A percentile compares a stretch with the other conserved stretches of the same genome.
phyloP scores from a whole-genome alignment of 30 jellyfish, hydroid and myxozoan species.

The Turritopsis rubra region DNA sequence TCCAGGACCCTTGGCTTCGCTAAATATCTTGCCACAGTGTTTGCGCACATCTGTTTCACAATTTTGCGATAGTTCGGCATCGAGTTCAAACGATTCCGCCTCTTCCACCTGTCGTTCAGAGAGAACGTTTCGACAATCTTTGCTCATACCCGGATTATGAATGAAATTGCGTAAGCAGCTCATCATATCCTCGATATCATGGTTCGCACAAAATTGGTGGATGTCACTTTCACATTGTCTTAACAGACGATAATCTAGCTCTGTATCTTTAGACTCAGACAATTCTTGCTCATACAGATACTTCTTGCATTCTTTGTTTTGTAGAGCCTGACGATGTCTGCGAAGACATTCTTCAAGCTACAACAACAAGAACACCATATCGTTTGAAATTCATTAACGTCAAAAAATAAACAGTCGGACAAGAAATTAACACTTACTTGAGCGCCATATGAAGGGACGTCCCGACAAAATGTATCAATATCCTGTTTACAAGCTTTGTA shows the following conservation, averaged over 20 bases:
- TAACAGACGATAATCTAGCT: constrained; percentile 66
- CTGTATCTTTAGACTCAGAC: constrained; percentile 55
- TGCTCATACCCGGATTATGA: constrained; percentile 25
- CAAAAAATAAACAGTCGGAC: background rate
- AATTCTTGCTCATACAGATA: constrained; percentile 54
- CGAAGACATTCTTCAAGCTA: constrained; percentile 69
- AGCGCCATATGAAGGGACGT: constrained; percentile 49
- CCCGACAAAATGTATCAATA: constrained; percentile 37
- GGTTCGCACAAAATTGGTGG: constrained; percentile 36
- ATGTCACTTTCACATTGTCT: constrained; percentile 69
- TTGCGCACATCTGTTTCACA: constrained; percentile 59
- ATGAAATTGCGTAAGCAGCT: constrained; percentile 21
- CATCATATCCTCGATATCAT: constrained; percentile 3
- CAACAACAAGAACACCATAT: background rate
- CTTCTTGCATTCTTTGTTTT: constrained; percentile 30
- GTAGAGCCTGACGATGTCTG: constrained; percentile 23
- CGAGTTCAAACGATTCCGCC: constrained; percentile 60
- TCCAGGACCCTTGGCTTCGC: constrained; percentile 1
- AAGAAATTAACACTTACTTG: constrained; percentile 31
- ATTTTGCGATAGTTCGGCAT: constrained; percentile 67
- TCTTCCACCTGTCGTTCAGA: constrained; percentile 81
- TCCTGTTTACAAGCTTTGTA: constrained; percentile 51
- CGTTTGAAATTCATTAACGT: background rate
- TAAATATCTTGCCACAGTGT: constrained; percentile 37
- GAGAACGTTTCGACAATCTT: constrained; percentile 55